These are phyloP conservation scores for Harpagoxenus sublaevis DNA, from an alignment of 2,888 invertebrate species.

Conservation along the genomic window DNA sequence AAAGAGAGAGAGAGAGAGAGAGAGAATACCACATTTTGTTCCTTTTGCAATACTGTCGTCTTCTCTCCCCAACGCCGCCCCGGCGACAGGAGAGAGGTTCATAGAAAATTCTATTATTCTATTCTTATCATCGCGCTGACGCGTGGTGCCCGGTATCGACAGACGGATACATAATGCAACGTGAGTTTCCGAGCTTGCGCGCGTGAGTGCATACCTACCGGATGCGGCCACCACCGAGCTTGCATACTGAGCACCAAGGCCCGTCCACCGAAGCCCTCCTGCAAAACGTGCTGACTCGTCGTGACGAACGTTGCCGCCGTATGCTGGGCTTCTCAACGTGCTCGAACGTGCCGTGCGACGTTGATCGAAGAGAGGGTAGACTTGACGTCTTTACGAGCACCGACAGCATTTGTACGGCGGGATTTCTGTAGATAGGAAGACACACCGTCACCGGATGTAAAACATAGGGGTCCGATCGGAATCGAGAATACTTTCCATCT, in stretches of 20 bases:
- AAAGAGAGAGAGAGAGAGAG: neutral
- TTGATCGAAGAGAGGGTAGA: conserved; percentile 54
- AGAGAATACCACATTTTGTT: conserved; percentile 64
- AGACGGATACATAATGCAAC: conserved; percentile 83
- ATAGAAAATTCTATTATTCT: conserved; percentile 81
- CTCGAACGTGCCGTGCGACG: conserved; percentile 53
- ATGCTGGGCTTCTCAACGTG: conserved; percentile 25
- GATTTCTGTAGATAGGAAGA: conserved; percentile 34
- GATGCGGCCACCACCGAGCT: conserved; percentile 83
- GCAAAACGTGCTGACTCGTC: conserved; percentile 78
- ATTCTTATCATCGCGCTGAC: conserved; percentile 79
- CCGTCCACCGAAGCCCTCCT: conserved; percentile 71
- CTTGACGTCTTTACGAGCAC: conserved; percentile 46
- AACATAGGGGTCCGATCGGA: neutral
- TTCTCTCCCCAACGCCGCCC: neutral
- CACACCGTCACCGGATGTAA: conserved; percentile 3
- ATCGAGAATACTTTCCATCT: neutral
- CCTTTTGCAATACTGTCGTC: conserved; percentile 60
- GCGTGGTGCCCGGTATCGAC: conserved; percentile 75
- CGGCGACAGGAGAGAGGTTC: conserved; percentile 60
- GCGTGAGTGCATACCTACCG: conserved; percentile 76
- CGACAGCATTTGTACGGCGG: conserved; percentile 38
- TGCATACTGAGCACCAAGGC: conserved; percentile 82
- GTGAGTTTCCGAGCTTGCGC: conserved; percentile 81
- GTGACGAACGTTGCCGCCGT: conserved; percentile 62